A percentile compares a stretch with the other conserved stretches of the same genome.
phyloP scores from a whole-genome alignment of 2,888 invertebrate genomes.

The Apodemia zela region DNA sequence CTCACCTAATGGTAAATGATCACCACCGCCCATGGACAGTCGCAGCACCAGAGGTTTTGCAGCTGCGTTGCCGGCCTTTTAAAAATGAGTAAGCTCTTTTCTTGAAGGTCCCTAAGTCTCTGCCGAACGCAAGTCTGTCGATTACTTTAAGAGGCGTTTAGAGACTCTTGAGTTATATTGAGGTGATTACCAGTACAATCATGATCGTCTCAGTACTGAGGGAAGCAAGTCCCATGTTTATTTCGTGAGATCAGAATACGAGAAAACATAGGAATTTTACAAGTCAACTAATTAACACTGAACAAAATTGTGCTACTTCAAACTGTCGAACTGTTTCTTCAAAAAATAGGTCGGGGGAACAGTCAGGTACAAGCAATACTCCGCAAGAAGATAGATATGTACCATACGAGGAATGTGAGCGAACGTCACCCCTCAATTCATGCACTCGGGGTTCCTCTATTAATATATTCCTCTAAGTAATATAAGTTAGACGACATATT shows the following conservation, averaged over 20 bases:
- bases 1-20: too few relatives aligned
- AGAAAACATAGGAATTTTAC: neutral
- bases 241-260: neutral
- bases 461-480: too few relatives aligned
- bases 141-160: too few relatives aligned
- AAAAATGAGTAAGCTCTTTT: too few relatives aligned
- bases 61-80: too few relatives aligned
- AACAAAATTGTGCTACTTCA: too few relatives aligned
- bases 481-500: conserved; percentile 13
- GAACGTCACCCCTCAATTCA: neutral
- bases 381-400: neutral
- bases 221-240: neutral
- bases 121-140: too few relatives aligned
- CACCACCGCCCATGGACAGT: too few relatives aligned
- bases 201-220: neutral
- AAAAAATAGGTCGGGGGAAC: neutral
- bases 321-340: too few relatives aligned
- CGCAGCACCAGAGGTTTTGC: too few relatives aligned
- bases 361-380: neutral
- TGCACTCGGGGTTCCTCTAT: neutral
- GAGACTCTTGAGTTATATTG: neutral
- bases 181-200: neutral
- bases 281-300: neutral
- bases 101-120: too few relatives aligned
- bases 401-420: neutral